Conservation (phyloP, 2,113 vertebrate genomes). For the rat (Rattus norvegicus) region DNA sequence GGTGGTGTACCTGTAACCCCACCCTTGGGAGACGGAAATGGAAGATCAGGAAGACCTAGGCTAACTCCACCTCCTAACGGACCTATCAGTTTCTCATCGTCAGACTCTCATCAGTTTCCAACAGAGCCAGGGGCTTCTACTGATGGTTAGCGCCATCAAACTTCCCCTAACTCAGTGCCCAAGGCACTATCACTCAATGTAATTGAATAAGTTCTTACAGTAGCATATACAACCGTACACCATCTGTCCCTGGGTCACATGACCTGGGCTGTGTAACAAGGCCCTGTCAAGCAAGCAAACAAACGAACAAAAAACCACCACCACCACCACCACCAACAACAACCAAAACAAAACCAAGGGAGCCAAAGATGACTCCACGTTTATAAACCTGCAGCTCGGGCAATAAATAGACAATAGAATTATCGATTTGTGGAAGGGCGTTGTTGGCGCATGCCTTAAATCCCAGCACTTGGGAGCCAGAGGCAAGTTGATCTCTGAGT, state of each 20-base stretch:
- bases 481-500: not conserved
- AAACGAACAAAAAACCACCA: not conserved
- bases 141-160: not conserved
- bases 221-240: not conserved
- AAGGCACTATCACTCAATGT: not conserved
- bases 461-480: not conserved
- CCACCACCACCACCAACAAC: no score
- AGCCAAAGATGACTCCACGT: not conserved
- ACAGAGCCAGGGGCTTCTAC: not conserved
- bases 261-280: not conserved
- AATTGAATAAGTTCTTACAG: not conserved
- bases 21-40: not conserved
- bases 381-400: not conserved
- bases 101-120: not conserved
- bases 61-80: not conserved
- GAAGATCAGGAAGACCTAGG: not conserved
- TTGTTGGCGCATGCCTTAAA: fast-evolving
- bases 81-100: not conserved
- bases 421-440: not conserved
- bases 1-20: not conserved
- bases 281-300: no score
- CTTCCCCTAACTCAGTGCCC: not conserved
- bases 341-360: no score
- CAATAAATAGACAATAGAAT: not conserved
- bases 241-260: not conserved